Percentiles rank a stretch among this genome's conserved stretches.
Conservation (phyloP, 1,140 invertebrate genomes). For the Doryteuthis pealeii region DNA sequence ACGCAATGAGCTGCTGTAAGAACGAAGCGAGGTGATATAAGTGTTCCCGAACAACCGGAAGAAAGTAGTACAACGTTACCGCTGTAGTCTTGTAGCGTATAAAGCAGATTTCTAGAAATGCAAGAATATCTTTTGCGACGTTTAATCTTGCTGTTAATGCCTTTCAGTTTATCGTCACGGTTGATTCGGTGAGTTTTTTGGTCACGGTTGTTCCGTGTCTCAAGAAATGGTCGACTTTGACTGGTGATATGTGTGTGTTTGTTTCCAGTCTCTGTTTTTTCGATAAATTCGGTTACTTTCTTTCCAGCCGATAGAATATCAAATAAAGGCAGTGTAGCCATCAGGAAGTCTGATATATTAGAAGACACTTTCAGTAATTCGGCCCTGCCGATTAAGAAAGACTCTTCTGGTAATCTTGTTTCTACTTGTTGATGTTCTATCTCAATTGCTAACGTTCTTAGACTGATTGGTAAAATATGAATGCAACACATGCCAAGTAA, state of each 20-base stretch:
- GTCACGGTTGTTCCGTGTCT: neutral
- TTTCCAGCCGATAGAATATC: neutral
- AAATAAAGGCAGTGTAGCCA: neutral
- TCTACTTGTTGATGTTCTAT: no score
- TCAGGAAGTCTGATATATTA: no score
- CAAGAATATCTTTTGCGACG: neutral
- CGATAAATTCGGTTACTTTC: neutral
- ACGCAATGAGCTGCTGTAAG: conserved; percentile 50
- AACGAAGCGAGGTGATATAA: conserved; percentile 41
- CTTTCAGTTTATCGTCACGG: neutral
- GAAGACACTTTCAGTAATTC: no score
- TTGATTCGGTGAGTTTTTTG: neutral
- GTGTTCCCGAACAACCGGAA: conserved; percentile 47
- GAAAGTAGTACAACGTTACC: conserved; percentile 43
- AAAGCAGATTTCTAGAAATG: neutral
- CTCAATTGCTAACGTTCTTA: no score
- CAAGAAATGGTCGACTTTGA: neutral
- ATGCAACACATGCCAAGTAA: no score
- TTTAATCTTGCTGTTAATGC: neutral
- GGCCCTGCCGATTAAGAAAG: no score
- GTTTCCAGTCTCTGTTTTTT: neutral
- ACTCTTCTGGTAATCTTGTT: no score
- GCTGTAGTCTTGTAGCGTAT: neutral
- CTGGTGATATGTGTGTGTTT: neutral
- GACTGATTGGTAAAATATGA: no score